Evolutionary conservation across 2,113 vertebrate species (phyloP).

Genomic region (Cyanoderma ruficeps): DNA sequence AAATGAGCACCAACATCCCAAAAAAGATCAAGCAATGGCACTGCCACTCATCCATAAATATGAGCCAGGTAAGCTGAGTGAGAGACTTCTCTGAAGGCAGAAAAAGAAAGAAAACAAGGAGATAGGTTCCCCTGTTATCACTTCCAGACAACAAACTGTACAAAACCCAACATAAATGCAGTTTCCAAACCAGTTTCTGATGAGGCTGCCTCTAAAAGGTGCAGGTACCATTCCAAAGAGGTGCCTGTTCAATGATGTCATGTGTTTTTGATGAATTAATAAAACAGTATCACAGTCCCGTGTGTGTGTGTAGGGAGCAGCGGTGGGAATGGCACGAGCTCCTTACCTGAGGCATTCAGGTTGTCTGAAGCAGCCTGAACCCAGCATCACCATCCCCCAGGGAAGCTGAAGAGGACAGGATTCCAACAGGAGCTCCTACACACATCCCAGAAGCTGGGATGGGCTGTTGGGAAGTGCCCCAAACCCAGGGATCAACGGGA

Average conservation of each 20-base stretch:
- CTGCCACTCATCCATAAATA: background rate
- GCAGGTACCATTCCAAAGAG: background rate
- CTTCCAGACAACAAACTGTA: background rate
- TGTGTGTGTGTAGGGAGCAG: background rate
- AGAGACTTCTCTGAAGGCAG: background rate
- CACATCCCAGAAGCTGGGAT: background rate
- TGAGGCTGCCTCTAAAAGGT: background rate
- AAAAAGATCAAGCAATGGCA: background rate
- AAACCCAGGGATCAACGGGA: no score
- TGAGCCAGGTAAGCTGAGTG: background rate
- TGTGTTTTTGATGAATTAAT: background rate
- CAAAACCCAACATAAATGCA: background rate
- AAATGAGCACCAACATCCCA: background rate
- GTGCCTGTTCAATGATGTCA: background rate
- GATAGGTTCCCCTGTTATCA: background rate
- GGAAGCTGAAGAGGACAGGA: background rate
- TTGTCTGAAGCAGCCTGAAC: rapidly evolving
- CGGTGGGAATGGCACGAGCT: rapidly evolving
- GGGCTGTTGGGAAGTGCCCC: background rate
- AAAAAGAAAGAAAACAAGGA: background rate
- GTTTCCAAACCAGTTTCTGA: background rate
- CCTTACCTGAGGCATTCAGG: background rate
- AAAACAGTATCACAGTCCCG: rapidly evolving
- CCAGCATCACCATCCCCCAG: background rate
- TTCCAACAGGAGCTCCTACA: background rate